Base-by-base conservation (phyloP, 2,113 vertebrate genomes). In the Platycercus adscitus region DNA sequence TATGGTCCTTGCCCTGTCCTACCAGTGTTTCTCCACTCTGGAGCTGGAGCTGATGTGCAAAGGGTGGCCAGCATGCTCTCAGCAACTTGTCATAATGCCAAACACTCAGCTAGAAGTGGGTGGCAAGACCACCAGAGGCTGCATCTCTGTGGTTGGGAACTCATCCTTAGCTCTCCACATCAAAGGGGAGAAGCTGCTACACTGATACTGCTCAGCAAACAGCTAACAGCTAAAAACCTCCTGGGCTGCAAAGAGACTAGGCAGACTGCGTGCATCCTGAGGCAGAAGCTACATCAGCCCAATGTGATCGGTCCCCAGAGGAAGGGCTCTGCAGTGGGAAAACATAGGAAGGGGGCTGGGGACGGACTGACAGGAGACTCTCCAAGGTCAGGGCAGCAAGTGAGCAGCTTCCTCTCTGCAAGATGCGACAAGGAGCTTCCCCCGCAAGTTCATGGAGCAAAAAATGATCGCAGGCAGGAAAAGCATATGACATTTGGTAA, bases 271-370 rank as follows among this genome's bases (percentile, higher is more conserved):
- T 26, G 76, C 43, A 46, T 60, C 43, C 73, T 0, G 2, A 93
- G 58, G 75, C 76, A 77, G 86, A 80, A 83, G 76, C 76, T 11
- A 1, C 76, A 80, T 43, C 1, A 10, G 60, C 28, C 41, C 64
- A 25, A 13, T 41, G 55, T 12, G 73, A 75, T 0, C 4, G 2
- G 73, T 80, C 91, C 75, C 84, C 20, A 69, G 84, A 84, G 94
- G 52, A 75, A 92, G 44, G 21, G 61, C 33, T 78, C 60, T 66
- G 85, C 75, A 89, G 70, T 80, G 86, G 93, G 92, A 96, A 93
- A 93, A 93, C 56, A 10, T 64, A 69, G 90, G 91, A 92, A 93
- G 64, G 0, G 0, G 39, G 47, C 33, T 52, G 58, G 81, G 87
- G 81, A 72, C 0, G 0, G 41, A 81, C 70, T 92, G 83, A 75